Evolutionary conservation across 2,113 vertebrate genomes (phyloP), one percentile per base, ranked within the genome.

Genomic region (Oryzias celebensis): DNA sequence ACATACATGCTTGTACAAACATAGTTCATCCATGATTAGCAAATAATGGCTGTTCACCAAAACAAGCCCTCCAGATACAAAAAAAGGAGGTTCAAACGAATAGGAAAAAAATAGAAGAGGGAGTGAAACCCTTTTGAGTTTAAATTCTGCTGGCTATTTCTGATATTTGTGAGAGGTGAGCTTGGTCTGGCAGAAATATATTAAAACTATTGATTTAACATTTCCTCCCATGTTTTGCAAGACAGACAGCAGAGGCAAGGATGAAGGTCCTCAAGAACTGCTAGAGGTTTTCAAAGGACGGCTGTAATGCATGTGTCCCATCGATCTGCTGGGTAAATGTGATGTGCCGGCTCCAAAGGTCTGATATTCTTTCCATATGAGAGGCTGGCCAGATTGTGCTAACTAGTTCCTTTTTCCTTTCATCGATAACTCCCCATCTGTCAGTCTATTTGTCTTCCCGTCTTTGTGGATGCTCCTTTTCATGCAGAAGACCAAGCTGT

Each of bases 141-240:
- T 85, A 82, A 75, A 91, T 92, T 91, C 90, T 71, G 63, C 53
- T 80, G 77, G 79, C 72, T 57, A 73, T 70, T 73, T 81, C 69
- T 91, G 88, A 86, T 91, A 92, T 91, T 91, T 91, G 71, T 81
- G 51, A 85, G 66, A 85, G 56, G 67, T 66, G 65, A 82, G 83
- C 45, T 65, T 77, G 61, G 82, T 89, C 73, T 88, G 86, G 75
- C 80, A 65, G 82, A 59, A 75, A 85, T 84, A 72, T 87, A 87
- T 85, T 83, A 88, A 77, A 83, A 63, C 31, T 89, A 92, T 91
- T 78, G 90, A 91, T 91, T 91, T 91, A 89, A 81, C 90, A 88
- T 91, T 91, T 91, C 83, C 83, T 86, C 63, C 51, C 70, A 86
- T 83, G 86, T 82, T 83, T 61, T 52, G 68, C 10, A 48, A 62